Percentiles rank a stretch among this genome's conserved stretches.
Evolutionary conservation across 2,888 invertebrate genomes (phyloP).

Genomic region (Gandaritis pyraliata): DNA sequence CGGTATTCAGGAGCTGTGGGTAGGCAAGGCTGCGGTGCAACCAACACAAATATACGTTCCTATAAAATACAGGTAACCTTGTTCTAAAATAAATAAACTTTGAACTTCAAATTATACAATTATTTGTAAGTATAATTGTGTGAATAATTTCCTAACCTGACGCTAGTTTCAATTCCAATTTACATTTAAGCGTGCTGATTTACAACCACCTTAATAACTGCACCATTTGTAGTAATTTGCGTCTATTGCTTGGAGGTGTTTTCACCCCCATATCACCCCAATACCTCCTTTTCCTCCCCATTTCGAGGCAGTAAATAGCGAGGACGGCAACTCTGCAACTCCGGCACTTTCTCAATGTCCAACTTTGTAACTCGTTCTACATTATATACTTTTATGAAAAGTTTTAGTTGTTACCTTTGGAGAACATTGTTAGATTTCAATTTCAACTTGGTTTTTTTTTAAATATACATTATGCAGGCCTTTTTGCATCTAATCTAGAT

Average conservation of each 20-base stretch:
- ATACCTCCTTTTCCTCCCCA: neutral
- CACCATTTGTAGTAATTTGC: conserved; percentile 30
- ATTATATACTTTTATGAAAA: conserved; percentile 13
- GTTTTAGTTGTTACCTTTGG: conserved; percentile 2
- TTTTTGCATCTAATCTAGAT: too few relatives aligned
- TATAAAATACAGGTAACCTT: too few relatives aligned
- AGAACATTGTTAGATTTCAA: neutral
- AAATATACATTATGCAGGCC: too few relatives aligned
- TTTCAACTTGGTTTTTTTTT: too few relatives aligned
- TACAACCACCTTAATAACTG: conserved; percentile 15
- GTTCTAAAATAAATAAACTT: too few relatives aligned
- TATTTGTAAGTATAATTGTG: too few relatives aligned
- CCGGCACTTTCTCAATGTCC: conserved; percentile 29
- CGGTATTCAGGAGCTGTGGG: conserved; percentile 4
- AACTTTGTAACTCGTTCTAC: conserved; percentile 25
- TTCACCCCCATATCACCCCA: neutral
- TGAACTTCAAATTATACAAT: too few relatives aligned
- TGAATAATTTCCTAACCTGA: too few relatives aligned
- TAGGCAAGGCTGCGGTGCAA: neutral
- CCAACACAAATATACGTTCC: neutral
- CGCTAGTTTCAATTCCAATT: neutral
- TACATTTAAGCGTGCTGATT: conserved; percentile 6
- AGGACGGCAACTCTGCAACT: conserved; percentile 15
- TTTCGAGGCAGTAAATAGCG: conserved; percentile 5
- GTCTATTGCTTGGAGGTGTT: conserved; percentile 9